Evolutionary conservation across 2,797 vertebrate genomes (phyloP).

Genomic region (Fratercula arctica): DNA sequence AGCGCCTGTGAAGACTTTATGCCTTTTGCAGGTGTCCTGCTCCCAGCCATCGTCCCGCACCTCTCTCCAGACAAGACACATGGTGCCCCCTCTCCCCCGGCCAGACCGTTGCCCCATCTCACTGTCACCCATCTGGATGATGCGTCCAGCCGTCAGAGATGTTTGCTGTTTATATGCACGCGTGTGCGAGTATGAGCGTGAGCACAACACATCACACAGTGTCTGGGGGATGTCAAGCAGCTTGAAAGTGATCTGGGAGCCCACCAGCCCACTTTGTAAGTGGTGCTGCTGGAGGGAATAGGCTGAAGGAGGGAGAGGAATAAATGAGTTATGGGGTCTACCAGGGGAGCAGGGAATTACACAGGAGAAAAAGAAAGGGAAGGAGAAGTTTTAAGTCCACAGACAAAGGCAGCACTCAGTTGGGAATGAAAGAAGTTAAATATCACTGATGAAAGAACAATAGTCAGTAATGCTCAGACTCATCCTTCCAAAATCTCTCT

Average conservation of each 20-base stretch:
- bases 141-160: background rate
- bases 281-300: background rate
- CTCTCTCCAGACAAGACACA: background rate
- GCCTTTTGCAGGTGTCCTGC: background rate
- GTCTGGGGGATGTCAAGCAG: background rate
- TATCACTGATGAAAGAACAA: conserved; percentile 18
- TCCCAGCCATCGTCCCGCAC: background rate
- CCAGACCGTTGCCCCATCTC: background rate
- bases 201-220: accelerated
- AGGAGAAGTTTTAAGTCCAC: background rate
- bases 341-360: background rate
- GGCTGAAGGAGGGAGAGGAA: background rate
- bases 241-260: background rate
- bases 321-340: background rate
- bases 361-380: background rate
- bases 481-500: conserved; percentile 13
- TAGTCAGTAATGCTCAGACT: background rate
- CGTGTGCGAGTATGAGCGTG: accelerated
- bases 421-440: conserved; percentile 17
- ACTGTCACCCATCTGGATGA: background rate
- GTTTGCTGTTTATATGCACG: background rate
- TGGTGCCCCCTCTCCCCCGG: too few relatives aligned
- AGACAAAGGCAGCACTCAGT: background rate
- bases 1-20: background rate
- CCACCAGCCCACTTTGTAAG: background rate